Evolutionary conservation across 2,797 vertebrate species (phyloP).

Genomic region (Hypotaenidia okinawae): DNA sequence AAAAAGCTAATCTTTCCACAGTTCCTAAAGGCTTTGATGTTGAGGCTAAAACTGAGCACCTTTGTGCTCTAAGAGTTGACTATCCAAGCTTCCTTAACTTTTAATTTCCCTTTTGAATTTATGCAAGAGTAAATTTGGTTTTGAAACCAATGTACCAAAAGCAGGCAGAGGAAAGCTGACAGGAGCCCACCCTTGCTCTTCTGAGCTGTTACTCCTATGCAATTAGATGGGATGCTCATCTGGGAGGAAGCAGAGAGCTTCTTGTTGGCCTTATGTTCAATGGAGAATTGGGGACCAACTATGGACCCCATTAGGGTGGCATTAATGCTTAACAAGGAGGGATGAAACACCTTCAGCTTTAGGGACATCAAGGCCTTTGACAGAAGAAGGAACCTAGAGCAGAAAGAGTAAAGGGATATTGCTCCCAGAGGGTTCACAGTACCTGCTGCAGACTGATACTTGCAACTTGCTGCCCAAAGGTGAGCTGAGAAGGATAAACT

Average conservation of each 20-base stretch:
- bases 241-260: not conserved
- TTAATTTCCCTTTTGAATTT: not conserved
- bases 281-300: not conserved
- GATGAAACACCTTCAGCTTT: not conserved
- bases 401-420: not conserved
- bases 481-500: not conserved
- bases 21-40: not conserved
- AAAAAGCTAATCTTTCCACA: not conserved
- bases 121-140: not conserved
- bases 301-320: not conserved
- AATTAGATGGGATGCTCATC: not conserved
- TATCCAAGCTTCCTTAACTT: not conserved
- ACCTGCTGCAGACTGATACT: not conserved
- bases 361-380: not conserved
- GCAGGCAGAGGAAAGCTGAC: not conserved
- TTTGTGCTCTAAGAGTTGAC: not conserved
- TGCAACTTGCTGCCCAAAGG: not conserved
- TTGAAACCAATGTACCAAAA: not conserved
- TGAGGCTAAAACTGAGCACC: not conserved
- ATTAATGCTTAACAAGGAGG: not conserved
- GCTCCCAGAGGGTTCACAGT: not conserved
- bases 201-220: not conserved
- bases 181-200: not conserved
- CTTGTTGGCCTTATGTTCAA: not conserved
- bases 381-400: not conserved